A percentile compares a stretch with the other conserved stretches of the same genome.
These are phyloP conservation scores for Epinephelus cyanopodus DNA, from an alignment of 2,113 vertebrate genomes.

Conservation along the genomic window DNA sequence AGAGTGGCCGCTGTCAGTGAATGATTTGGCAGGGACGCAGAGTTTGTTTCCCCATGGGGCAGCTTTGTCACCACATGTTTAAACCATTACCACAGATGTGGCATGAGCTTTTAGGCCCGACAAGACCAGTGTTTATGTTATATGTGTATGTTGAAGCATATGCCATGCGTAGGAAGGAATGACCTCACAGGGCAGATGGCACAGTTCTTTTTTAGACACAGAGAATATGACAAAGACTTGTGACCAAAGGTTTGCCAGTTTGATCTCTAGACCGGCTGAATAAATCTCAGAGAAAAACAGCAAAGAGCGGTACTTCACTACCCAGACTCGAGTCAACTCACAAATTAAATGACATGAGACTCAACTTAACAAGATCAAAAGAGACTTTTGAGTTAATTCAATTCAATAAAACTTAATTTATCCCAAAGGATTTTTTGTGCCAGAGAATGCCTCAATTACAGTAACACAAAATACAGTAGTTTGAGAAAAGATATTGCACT, in stretches of 20 bases:
- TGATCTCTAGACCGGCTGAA: background rate
- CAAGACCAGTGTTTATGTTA: conserved; percentile 44
- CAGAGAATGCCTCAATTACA: too few species aligned
- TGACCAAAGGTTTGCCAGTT: background rate
- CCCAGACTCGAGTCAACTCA: too few species aligned
- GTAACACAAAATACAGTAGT: too few species aligned
- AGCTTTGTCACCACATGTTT: conserved; percentile 68
- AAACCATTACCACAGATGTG: conserved; percentile 58
- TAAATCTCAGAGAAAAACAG: background rate
- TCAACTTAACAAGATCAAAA: too few species aligned
- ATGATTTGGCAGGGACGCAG: conserved; percentile 39
- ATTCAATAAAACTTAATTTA: too few species aligned
- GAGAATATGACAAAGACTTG: conserved; percentile 4
- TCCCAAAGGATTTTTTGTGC: too few species aligned
- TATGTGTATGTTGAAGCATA: conserved; percentile 19
- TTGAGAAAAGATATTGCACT: too few species aligned
- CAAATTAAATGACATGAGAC: too few species aligned
- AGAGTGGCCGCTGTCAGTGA: conserved; percentile 36
- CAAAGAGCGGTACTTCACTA: background rate
- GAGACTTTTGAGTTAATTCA: too few species aligned
- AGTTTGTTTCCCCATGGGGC: conserved; percentile 28
- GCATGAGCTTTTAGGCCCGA: conserved; percentile 17
- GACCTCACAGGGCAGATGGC: conserved; percentile 20
- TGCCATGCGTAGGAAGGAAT: conserved; percentile 4
- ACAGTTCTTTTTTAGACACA: background rate